Conservation (phyloP, 2,113 vertebrate genomes). For the Grammomys dolichurus region DNA sequence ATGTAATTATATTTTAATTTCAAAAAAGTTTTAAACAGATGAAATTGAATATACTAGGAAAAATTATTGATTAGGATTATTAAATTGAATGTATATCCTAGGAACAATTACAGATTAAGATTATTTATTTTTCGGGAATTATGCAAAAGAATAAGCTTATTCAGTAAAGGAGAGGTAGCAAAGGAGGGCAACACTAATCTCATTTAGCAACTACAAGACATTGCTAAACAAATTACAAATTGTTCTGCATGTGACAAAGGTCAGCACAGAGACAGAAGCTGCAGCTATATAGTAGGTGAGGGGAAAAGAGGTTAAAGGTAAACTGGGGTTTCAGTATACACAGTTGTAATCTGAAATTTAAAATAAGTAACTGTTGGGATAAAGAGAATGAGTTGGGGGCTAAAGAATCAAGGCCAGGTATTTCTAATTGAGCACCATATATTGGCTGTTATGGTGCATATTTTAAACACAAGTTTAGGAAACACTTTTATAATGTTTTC, state of each 20-base stretch:
- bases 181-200: not conserved
- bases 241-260: not conserved
- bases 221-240: not conserved
- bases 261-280: not conserved
- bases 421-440: not conserved
- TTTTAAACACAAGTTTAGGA: not conserved
- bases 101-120: fast-evolving
- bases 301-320: not conserved
- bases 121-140: not conserved
- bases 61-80: not conserved
- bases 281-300: fast-evolving
- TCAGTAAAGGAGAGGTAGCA: not conserved
- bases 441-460: not conserved
- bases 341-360: not conserved
- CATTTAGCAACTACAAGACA: not conserved
- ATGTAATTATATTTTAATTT: not conserved
- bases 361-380: not conserved
- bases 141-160: not conserved
- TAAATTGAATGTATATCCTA: not conserved
- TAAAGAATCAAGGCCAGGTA: not conserved
- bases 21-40: not conserved
- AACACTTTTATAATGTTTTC: not conserved
- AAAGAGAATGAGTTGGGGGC: not conserved
- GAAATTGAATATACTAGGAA: not conserved
- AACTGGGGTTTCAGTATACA: not conserved